These are phyloP conservation scores for Laupala kohalensis DNA, from an alignment of 1,140 invertebrate species.

Conservation along the genomic window DNA sequence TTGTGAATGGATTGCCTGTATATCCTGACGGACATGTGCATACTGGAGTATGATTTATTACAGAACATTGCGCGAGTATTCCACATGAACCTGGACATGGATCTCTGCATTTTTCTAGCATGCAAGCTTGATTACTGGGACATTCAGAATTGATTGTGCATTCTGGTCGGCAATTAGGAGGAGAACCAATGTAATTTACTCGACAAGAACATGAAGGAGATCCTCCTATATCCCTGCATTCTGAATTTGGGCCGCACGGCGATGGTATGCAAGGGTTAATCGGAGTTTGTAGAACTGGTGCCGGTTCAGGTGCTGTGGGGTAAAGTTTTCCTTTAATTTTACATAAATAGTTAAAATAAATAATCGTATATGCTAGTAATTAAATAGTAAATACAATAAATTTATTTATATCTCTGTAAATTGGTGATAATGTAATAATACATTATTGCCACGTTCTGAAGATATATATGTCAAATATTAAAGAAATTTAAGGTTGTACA, in stretches of 20 bases:
- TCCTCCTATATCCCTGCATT: slow-evolving; percentile 37
- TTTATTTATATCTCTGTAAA: too few species aligned
- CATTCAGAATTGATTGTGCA: slow-evolving; percentile 60
- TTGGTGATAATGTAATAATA: too few species aligned
- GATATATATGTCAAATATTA: too few species aligned
- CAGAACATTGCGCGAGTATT: slow-evolving; percentile 39
- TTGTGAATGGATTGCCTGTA: slow-evolving; percentile 43
- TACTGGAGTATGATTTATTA: slow-evolving; percentile 39
- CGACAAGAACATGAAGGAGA: slow-evolving; percentile 41
- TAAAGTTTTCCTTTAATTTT: too few species aligned
- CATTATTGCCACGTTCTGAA: too few species aligned
- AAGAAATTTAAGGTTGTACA: too few species aligned
- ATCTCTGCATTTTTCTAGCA: slow-evolving; percentile 55
- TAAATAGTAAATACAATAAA: too few species aligned
- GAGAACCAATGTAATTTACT: slow-evolving; percentile 42
- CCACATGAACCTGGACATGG: slow-evolving; percentile 64
- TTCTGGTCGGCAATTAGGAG: slow-evolving; percentile 58
- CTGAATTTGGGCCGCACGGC: slow-evolving; percentile 40
- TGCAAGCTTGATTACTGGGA: slow-evolving; percentile 50
- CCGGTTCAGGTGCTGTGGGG: slow-evolving; percentile 24
- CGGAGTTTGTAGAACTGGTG: slow-evolving; percentile 19
- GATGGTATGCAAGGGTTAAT: slow-evolving; percentile 35
- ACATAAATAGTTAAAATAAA: too few species aligned
- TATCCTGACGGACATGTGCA: slow-evolving; percentile 41
- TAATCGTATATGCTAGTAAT: too few species aligned